These are phyloP conservation scores for Nemotelus pantherinus DNA, from an alignment of 2,888 invertebrate genomes.

Conservation along the genomic window DNA sequence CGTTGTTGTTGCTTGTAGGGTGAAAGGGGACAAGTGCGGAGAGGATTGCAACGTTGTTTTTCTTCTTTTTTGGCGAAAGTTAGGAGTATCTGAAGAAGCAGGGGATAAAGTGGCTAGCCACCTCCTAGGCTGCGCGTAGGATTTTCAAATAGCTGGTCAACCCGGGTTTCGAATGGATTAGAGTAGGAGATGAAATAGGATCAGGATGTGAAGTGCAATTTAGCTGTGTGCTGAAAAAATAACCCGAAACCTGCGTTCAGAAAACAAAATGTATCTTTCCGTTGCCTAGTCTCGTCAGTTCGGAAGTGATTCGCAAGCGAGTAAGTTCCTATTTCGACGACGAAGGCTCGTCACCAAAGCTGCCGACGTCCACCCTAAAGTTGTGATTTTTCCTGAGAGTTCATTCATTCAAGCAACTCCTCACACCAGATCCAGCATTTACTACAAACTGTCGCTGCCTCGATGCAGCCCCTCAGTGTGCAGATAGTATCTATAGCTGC, in stretches of 20 bases:
- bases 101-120: too few relatives aligned
- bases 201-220: not conserved
- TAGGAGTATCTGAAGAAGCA: too few relatives aligned
- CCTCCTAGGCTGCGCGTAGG: too few relatives aligned
- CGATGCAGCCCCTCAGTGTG: not conserved
- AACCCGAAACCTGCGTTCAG: not conserved
- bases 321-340: not conserved
- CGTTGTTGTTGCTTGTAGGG: too few relatives aligned
- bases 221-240: not conserved
- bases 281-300: constrained; percentile 15
- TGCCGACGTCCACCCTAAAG: too few relatives aligned
- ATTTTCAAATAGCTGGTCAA: too few relatives aligned
- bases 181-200: not conserved
- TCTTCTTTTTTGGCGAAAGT: too few relatives aligned
- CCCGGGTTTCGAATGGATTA: constrained; percentile 1
- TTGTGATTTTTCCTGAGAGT: too few relatives aligned
- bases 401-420: not conserved
- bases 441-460: not conserved
- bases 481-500: too few relatives aligned
- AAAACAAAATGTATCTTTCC: constrained; percentile 2
- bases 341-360: too few relatives aligned
- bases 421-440: not conserved
- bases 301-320: constrained; percentile 3
- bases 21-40: too few relatives aligned
- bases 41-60: too few relatives aligned